Percentiles rank a stretch among this genome's conserved stretches.
Evolutionary conservation across 1,140 invertebrate genomes (phyloP).

Genomic region (Drosophila watanabei): DNA sequence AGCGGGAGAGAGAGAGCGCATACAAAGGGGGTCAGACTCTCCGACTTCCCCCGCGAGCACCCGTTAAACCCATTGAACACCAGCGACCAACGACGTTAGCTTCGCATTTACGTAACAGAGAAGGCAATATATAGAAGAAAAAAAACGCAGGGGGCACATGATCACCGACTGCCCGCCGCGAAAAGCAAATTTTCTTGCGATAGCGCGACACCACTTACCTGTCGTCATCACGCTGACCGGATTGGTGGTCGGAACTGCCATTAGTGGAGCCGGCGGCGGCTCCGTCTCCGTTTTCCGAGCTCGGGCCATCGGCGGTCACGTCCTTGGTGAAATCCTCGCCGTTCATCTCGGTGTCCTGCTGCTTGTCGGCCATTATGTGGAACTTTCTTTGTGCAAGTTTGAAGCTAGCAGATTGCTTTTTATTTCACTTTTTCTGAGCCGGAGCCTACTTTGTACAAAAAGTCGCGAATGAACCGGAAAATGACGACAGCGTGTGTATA

Average conservation of each 20-base stretch:
- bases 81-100: slow-evolving; percentile 69
- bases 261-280: slow-evolving; percentile 87
- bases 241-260: slow-evolving; percentile 88
- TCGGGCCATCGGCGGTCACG: slow-evolving; percentile 87
- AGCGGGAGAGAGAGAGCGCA: slow-evolving; percentile 52
- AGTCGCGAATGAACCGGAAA: slow-evolving; percentile 81
- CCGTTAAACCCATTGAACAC: slow-evolving; percentile 55
- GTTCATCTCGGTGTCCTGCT: slow-evolving; percentile 83
- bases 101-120: slow-evolving; percentile 79
- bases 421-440: slow-evolving; percentile 38
- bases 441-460: slow-evolving; percentile 62
- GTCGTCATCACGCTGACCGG: slow-evolving; percentile 90
- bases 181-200: slow-evolving; percentile 16
- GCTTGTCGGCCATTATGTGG: slow-evolving; percentile 77
- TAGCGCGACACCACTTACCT: slow-evolving; percentile 86
- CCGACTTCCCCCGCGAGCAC: slow-evolving; percentile 39
- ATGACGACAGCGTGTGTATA: slow-evolving; percentile 74
- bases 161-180: slow-evolving; percentile 45
- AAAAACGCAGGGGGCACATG: slow-evolving; percentile 68
- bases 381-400: slow-evolving; percentile 57
- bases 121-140: slow-evolving; percentile 56
- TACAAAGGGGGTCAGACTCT: slow-evolving; percentile 76
- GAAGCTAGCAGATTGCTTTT: slow-evolving; percentile 47
- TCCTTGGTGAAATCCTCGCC: slow-evolving; percentile 90
- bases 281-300: slow-evolving; percentile 88